Percentiles rank a stretch among this genome's conserved stretches.
phyloP scores from a whole-genome alignment of 1,140 invertebrate species.

The Ceratina japonica region DNA sequence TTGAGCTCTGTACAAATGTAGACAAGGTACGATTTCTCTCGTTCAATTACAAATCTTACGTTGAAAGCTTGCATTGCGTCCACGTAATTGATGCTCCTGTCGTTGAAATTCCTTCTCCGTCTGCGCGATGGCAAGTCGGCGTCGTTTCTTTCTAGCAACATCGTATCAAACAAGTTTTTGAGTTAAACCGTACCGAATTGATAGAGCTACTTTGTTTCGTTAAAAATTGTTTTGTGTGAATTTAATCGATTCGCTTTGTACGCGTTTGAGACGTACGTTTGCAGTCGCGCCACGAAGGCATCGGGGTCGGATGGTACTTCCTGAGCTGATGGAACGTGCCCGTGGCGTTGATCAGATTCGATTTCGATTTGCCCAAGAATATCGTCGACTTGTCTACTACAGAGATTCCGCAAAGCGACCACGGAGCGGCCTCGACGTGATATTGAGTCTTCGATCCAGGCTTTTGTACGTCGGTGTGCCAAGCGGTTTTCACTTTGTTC shows the following conservation, averaged over 20 bases:
- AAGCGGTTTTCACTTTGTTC: conserved; percentile 80
- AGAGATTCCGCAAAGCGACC: conserved; percentile 82
- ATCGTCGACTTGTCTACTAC: conserved; percentile 82
- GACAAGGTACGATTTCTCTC: too few species aligned
- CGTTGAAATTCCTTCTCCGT: conserved; percentile 54
- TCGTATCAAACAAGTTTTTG: background rate
- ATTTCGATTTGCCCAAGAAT: conserved; percentile 74
- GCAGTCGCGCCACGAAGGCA: conserved; percentile 69
- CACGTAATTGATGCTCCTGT: conserved; percentile 69
- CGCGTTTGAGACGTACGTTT: conserved; percentile 60
- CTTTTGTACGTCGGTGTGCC: conserved; percentile 75
- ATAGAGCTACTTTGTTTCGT: background rate
- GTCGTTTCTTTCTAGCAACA: conserved; percentile 29
- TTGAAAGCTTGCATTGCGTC: conserved; percentile 78
- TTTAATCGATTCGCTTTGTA: background rate
- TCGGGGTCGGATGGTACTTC: conserved; percentile 70
- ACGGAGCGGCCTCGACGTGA: conserved; percentile 78
- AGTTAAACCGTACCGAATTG: background rate
- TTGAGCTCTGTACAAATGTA: too few species aligned
- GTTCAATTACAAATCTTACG: conserved; percentile 58
- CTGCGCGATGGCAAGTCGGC: conserved; percentile 61
- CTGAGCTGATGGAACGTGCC: conserved; percentile 71
- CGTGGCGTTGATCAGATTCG: conserved; percentile 68
- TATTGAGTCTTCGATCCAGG: conserved; percentile 80
- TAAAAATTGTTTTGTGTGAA: background rate